Evolutionary conservation across 2,113 vertebrate species (phyloP), one percentile per base, ranked within the genome.

Genomic region (Neodon shergylaensis): DNA sequence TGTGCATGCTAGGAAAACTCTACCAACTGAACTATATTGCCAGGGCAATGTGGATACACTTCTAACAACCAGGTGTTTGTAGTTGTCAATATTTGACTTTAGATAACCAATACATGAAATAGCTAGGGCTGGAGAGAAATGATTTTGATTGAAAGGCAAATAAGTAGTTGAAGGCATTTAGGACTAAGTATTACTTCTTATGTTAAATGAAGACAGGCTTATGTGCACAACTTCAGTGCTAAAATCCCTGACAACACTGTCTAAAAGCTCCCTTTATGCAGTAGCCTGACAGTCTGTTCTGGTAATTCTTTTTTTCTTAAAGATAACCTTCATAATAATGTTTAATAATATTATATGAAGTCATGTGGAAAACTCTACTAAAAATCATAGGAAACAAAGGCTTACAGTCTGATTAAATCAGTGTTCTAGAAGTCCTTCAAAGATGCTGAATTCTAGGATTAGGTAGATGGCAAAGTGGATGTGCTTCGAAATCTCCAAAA

Each of bases 151-250:
- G 13, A 52, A 52, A 52, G 54, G 4, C 16, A 68, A 90, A 68
- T 49, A 33, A 82, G 5, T 44, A 17, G 82, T 3, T 84, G 39
- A 31, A 42, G 14, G 65, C 11, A 84, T 7, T 65, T 84, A 84
- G 26, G 7, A 65, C 24, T 21, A 12, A 36, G 1, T 52, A 58
- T 68, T 24, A 17, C 4, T 74, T 10, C 2, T 42, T 70, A 52
- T 74, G 5, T 1, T n/a, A 31, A 90, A 54, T n/a, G 36, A 21
- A 42, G 16, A 84, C 0, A 17, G 16, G 3, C 9, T 66, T 58
- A 88, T 2, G 5, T 24, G 2, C 0, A 0, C 22, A 5, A 2
- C 12, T 82, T 66, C 47, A 49, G 22, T 24, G 4, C 11, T 88
- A 49, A 31, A 95, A 91, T 4, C 3, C 3, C 9, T 39, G 14